Evolutionary conservation across 2,888 invertebrate genomes (phyloP).

Genomic region (Thecophora atra): DNA sequence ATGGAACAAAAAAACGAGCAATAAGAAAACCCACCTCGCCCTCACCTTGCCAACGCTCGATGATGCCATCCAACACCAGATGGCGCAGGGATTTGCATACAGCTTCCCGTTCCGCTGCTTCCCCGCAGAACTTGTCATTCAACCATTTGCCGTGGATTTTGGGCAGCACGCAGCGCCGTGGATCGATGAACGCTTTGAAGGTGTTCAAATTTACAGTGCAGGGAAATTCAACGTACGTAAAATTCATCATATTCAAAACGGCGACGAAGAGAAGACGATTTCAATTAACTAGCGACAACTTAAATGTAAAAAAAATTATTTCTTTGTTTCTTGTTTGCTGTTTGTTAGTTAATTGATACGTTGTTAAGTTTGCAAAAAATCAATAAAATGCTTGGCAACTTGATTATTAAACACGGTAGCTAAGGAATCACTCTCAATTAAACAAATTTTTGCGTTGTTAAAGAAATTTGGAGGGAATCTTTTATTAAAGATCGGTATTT

Average conservation of each 20-base stretch:
- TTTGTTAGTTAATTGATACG: background rate
- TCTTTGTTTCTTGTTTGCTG: too few species aligned
- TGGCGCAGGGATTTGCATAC: slow-evolving; percentile 54
- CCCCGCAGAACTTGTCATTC: slow-evolving; percentile 47
- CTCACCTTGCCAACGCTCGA: slow-evolving; percentile 62
- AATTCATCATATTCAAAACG: slow-evolving; percentile 51
- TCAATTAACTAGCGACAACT: background rate
- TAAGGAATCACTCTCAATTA: too few species aligned
- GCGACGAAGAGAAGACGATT: background rate
- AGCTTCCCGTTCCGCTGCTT: slow-evolving; percentile 25
- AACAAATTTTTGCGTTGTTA: too few species aligned
- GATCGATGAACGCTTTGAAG: slow-evolving; percentile 61
- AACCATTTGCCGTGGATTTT: slow-evolving; percentile 50
- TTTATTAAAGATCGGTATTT: too few species aligned
- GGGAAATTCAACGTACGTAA: slow-evolving; percentile 59
- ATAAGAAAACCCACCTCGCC: background rate
- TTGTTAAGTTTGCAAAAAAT: background rate
- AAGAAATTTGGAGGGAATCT: too few species aligned
- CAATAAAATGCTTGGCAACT: too few species aligned
- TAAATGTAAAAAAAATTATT: background rate
- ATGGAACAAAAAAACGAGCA: background rate
- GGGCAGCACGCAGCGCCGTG: slow-evolving; percentile 50
- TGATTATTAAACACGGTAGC: too few species aligned
- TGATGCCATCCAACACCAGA: slow-evolving; percentile 60
- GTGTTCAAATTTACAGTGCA: slow-evolving; percentile 62